Conservation (phyloP, 2,888 invertebrate species). For the Dichetophora obliterata region DNA sequence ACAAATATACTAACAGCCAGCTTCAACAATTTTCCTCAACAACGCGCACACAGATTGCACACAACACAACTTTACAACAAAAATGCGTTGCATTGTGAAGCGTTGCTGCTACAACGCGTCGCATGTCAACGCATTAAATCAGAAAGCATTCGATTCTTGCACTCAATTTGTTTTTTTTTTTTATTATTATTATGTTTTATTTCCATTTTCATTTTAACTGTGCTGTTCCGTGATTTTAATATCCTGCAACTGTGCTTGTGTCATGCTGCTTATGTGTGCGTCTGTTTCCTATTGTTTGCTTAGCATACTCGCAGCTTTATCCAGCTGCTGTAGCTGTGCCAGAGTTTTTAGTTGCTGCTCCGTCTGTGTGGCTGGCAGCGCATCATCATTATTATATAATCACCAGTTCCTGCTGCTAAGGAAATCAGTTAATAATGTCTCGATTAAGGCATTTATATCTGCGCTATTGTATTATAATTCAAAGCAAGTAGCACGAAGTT, state of each 20-base stretch:
- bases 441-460: slow-evolving; percentile 2
- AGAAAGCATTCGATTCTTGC: neutral
- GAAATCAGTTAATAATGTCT: slow-evolving; percentile 29
- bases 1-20: neutral
- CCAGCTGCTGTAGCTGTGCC: neutral
- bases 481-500: neutral
- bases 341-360: neutral
- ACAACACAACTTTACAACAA: neutral
- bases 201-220: neutral
- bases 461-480: slow-evolving; percentile 18
- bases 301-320: too few relatives aligned
- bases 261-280: neutral
- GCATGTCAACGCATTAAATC: slow-evolving; percentile 4
- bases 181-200: neutral
- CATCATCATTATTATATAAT: neutral
- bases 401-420: slow-evolving; percentile 1
- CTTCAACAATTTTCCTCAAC: neutral
- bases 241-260: neutral
- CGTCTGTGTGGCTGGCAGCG: neutral
- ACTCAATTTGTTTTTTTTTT: neutral
- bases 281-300: neutral
- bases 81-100: neutral
- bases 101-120: neutral
- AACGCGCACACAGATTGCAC: neutral
- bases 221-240: neutral